Conservation (phyloP, 2,797 vertebrate genomes). For the Rachycentron canadum region DNA sequence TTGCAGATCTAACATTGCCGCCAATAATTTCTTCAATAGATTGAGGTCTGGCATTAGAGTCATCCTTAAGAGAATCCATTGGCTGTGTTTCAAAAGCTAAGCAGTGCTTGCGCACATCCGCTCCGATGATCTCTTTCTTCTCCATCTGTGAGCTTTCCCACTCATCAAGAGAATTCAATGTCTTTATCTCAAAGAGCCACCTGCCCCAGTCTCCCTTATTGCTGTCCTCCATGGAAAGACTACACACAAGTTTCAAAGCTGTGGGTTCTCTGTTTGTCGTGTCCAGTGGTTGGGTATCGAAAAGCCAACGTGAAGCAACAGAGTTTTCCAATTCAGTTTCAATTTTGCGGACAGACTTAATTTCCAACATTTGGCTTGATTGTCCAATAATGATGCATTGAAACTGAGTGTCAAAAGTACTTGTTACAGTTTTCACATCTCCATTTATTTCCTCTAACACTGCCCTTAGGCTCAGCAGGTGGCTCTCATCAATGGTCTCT, state of each 20-base stretch:
- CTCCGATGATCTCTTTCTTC: slow-evolving; percentile 87
- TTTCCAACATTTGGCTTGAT: slow-evolving; percentile 89
- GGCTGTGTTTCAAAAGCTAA: slow-evolving; percentile 93
- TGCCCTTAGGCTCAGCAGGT: slow-evolving; percentile 87
- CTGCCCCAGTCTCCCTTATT: slow-evolving; percentile 86
- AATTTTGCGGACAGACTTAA: slow-evolving; percentile 90
- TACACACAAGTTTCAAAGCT: slow-evolving; percentile 87
- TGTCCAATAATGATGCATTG: slow-evolving; percentile 90
- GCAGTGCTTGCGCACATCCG: slow-evolving; percentile 91
- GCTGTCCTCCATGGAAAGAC: slow-evolving; percentile 90
- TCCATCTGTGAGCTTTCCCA: slow-evolving; percentile 81
- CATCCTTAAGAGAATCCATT: slow-evolving; percentile 90
- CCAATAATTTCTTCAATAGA: slow-evolving; percentile 89
- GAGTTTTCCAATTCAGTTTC: slow-evolving; percentile 89
- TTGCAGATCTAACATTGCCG: slow-evolving; percentile 91
- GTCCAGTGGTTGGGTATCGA: slow-evolving; percentile 90
- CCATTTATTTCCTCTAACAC: slow-evolving; percentile 90
- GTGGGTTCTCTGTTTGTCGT: slow-evolving; percentile 81
- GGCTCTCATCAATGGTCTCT: slow-evolving; percentile 88
- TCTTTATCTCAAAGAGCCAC: slow-evolving; percentile 92
- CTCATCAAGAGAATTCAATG: slow-evolving; percentile 86
- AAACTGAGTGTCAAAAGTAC: slow-evolving; percentile 91
- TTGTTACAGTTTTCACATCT: slow-evolving; percentile 89
- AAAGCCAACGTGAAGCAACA: slow-evolving; percentile 89
- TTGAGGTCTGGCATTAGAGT: slow-evolving; percentile 79